phyloP scores from a whole-genome alignment of 2,113 vertebrate species.

The Lophius piscatorius region DNA sequence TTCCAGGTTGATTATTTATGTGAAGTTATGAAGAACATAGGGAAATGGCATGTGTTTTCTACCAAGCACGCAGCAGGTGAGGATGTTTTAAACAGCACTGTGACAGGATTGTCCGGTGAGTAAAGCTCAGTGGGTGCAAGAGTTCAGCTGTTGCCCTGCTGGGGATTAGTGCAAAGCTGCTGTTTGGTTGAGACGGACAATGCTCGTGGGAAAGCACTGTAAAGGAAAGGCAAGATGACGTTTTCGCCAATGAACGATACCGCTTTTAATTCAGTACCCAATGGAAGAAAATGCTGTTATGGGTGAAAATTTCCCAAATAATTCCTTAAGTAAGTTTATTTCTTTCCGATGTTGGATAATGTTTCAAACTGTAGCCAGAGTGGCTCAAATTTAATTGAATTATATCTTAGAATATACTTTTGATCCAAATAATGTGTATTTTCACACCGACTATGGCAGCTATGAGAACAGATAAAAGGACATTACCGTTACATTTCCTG shows the following conservation, averaged over 20 bases:
- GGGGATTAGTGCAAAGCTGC: slow-evolving; percentile 44
- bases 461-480: background rate
- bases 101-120: slow-evolving; percentile 36
- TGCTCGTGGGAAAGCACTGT: slow-evolving; percentile 30
- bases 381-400: slow-evolving; percentile 16
- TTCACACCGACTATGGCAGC: background rate
- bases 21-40: background rate
- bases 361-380: background rate
- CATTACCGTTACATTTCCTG: background rate
- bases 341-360: slow-evolving; percentile 13
- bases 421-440: slow-evolving; percentile 19
- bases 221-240: slow-evolving; percentile 15
- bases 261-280: slow-evolving; percentile 12
- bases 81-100: slow-evolving; percentile 31
- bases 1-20: background rate
- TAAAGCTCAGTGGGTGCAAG: slow-evolving; percentile 27
- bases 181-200: slow-evolving; percentile 33
- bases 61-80: slow-evolving; percentile 31
- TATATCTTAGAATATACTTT: slow-evolving; percentile 18
- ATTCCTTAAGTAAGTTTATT: background rate
- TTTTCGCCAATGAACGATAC: slow-evolving; percentile 10
- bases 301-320: background rate
- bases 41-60: slow-evolving; percentile 6
- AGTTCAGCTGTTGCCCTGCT: slow-evolving; percentile 50
- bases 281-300: slow-evolving; percentile 20